Evolutionary conservation across 2,888 invertebrate genomes (phyloP).

Genomic region (Lissocephala sabroskyi): DNA sequence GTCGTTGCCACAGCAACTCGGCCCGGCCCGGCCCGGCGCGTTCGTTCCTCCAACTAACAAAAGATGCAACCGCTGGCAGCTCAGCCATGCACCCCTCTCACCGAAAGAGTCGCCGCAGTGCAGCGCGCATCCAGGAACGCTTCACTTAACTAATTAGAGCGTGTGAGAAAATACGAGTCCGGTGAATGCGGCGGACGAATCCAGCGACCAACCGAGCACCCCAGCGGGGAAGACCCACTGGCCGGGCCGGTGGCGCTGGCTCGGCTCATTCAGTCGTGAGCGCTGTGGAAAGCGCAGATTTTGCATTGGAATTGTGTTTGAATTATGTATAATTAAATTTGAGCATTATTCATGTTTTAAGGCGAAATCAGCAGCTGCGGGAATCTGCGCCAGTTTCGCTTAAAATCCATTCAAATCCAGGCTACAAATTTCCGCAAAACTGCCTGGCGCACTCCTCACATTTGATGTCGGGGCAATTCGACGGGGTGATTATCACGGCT

Average conservation of each 20-base stretch:
- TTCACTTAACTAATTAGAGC: constrained; percentile 56
- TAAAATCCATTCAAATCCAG: too few relatives aligned
- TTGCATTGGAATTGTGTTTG: constrained; percentile 43
- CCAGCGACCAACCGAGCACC: too few relatives aligned
- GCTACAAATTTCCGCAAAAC: too few relatives aligned
- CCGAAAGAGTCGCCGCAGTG: too few relatives aligned
- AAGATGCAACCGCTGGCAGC: constrained; percentile 41
- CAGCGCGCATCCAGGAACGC: constrained; percentile 23
- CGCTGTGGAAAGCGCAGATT: constrained; percentile 23
- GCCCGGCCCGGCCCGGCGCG: too few relatives aligned
- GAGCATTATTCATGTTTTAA: constrained; percentile 45
- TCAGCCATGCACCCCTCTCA: constrained; percentile 1
- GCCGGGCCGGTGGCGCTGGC: too few relatives aligned
- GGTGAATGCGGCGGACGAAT: too few relatives aligned
- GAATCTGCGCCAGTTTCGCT: background rate
- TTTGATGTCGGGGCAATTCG: background rate
- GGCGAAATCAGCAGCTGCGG: constrained; percentile 23
- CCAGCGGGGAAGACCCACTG: constrained; percentile 19
- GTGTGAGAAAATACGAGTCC: constrained; percentile 35
- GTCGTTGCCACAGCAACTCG: constrained; percentile 44
- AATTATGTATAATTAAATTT: constrained; percentile 61
- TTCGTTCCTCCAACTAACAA: too few relatives aligned
- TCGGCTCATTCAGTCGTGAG: constrained; percentile 37
- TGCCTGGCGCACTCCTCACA: background rate
- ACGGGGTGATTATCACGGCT: background rate